phyloP scores from a whole-genome alignment of 2,888 invertebrate genomes.

The Rhogogaster chlorosoma region DNA sequence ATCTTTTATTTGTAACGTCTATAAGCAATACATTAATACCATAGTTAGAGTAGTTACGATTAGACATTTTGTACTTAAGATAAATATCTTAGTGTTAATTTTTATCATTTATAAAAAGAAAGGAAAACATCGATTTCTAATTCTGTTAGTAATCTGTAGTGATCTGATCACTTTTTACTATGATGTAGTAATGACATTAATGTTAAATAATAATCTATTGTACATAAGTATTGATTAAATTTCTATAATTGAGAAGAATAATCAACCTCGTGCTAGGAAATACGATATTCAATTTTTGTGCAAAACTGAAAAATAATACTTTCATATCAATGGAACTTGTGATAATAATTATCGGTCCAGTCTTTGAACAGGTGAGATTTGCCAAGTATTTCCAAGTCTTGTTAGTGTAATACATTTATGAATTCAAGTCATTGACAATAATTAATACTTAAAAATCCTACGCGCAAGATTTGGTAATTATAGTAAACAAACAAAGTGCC shows the following conservation, averaged over 20 bases:
- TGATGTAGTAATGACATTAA: not conserved
- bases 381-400: conserved; percentile 4
- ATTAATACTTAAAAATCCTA: conserved; percentile 10
- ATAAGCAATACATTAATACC: conserved; percentile 30
- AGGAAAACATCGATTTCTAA: not conserved
- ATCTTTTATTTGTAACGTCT: conserved; percentile 28
- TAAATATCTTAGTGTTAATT: conserved; percentile 3
- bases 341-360: not conserved
- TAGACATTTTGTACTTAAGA: conserved; percentile 37
- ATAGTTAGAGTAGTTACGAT: conserved; percentile 5
- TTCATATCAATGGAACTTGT: not conserved
- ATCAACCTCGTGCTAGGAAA: not conserved
- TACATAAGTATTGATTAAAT: not conserved
- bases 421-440: not conserved
- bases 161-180: conserved; percentile 42
- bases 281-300: not conserved
- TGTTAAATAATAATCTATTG: conserved; percentile 14
- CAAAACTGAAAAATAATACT: not conserved
- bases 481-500: not conserved
- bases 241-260: not conserved
- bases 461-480: not conserved
- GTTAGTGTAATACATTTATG: not conserved
- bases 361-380: not conserved
- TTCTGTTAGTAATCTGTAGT: conserved; percentile 15
- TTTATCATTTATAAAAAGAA: not conserved